Base-by-base conservation (phyloP, 2,113 vertebrate species). In the Chloropsis cyanopogon region DNA sequence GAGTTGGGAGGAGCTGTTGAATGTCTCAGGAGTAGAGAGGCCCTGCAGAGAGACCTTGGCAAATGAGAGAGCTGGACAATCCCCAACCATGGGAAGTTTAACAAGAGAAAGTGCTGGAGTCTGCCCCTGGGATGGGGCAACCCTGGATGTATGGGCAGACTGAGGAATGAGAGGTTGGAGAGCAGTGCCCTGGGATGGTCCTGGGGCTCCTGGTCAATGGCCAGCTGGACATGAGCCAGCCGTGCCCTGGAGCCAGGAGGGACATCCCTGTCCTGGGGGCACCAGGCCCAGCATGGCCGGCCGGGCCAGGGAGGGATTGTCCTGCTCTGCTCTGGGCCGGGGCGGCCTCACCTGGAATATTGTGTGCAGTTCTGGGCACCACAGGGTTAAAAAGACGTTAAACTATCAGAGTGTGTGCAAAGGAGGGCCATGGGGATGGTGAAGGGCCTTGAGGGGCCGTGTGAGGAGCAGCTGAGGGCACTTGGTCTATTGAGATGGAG, bases 301-400 rank as follows among this genome's bases (percentile, higher is more conserved):
- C 35, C 2, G 0, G 29, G 35, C 28, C 52, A n/a, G 33, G 31
- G 6, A 56, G 54, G 54, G 31, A 56, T 53, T 37, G 33, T 46
- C 22, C 47, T 5, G 14, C 47, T 61, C 66, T 71, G 21, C 11
- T 6, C 39, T 31, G 39, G 39, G 50, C 26, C 9, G 5, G 26
- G 31, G 8, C 0, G 2, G 22, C 44, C 37, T 86, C 33, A 44
- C 9, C 44, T 37, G 6, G 6, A 68, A 24, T 60, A 20, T 4
- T 37, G 31, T 11, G 39, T 10, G 37, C 14, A 21, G 46, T 14
- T 52, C 14, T 25, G 39, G 35, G 17, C 3, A 23, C 0, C 8
- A 28, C 26, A 61, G 3, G 0, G 1, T 24, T 5, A 37, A 52
- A 86, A 37, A 10, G 21, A 4, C 2, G 3, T 37, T 21, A 3